Base-by-base conservation (phyloP, 2,113 vertebrate genomes). In the Amazona vittata region DNA sequence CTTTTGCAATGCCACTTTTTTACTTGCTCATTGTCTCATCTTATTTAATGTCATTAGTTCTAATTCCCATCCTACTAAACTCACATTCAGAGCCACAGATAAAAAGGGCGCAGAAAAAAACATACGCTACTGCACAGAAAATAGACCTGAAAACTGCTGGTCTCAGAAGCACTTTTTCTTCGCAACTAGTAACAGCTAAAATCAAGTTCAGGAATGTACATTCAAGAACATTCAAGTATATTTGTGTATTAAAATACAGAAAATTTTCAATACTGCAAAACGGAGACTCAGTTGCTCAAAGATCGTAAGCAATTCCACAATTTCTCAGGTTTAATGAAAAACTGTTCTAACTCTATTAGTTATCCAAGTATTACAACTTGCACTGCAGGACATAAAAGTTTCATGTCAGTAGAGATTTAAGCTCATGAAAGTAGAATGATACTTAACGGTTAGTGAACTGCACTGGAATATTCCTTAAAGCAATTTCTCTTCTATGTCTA, bases 301-400 rank as follows among this genome's bases (percentile, higher is more conserved):
- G 22, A 55, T 62, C 29, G 88, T 9, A 15, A 49, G 22, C 25
- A 88, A 47, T 52, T 75, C 70, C 49, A 90, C 53, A 78, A 15
- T 90, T 96, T 78, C 65, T 63, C 39, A 77, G 18, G 59, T 73
- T 52, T 89, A 94, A 95, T 79, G 82, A 96, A 94, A 92, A 71
- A 64, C 15, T 89, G 22, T 20, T 82, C 62, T 92, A 82, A 83
- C 20, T 80, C 18, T 90, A 74, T 93, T 90, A 88, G 84, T 84
- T 96, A 86, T 86, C 82, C 69, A 90, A 90, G 86, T 86, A 86
- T 89, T 95, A 95, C 85, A 94, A n/a, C 57, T 86, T 68, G 47
- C 87, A 94, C 87, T 95, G 87, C 80, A 84, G 69, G 74, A 95
- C 62, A 95, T 92, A 94, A 96, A 96, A 95, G 73, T 95, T 94